A percentile compares a stretch with the other conserved stretches of the same genome.
These are phyloP conservation scores for Pao palembangensis DNA, from an alignment of 2,113 vertebrate species.

Conservation along the genomic window DNA sequence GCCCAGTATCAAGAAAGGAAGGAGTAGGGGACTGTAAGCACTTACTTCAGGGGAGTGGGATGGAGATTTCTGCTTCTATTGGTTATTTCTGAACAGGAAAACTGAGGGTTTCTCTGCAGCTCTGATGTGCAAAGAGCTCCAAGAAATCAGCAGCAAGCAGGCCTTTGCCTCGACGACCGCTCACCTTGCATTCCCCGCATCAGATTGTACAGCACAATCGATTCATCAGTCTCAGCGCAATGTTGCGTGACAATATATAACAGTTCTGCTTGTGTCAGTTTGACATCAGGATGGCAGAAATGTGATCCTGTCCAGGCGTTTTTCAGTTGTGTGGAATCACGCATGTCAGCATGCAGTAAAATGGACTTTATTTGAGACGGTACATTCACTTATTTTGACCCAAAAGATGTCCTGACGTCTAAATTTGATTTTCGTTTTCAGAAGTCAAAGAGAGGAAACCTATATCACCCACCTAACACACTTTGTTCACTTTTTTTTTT, in stretches of 20 bases:
- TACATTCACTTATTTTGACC: slow-evolving; percentile 61
- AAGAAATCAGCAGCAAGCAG: slow-evolving; percentile 21
- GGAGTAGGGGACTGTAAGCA: slow-evolving; percentile 60
- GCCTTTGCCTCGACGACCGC: too few relatives aligned
- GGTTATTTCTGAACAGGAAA: slow-evolving; percentile 35
- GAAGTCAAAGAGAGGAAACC: slow-evolving; percentile 29
- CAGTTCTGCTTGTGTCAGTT: slow-evolving; percentile 21
- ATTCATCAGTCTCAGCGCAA: slow-evolving; percentile 34
- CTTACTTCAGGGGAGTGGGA: slow-evolving; percentile 35
- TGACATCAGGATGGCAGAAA: slow-evolving; percentile 30
- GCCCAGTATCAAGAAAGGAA: slow-evolving; percentile 51
- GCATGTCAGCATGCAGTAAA: slow-evolving; percentile 51
- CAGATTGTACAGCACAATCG: slow-evolving; percentile 58
- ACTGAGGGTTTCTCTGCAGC: slow-evolving; percentile 27
- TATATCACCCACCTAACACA: slow-evolving; percentile 36
- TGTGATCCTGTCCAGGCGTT: slow-evolving; percentile 21
- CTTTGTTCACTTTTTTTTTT: slow-evolving; percentile 38
- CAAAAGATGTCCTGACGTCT: slow-evolving; percentile 30
- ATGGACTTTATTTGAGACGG: slow-evolving; percentile 61
- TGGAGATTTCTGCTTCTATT: slow-evolving; percentile 14
- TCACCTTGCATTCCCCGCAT: slow-evolving; percentile 15
- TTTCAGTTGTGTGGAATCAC: slow-evolving; percentile 48
- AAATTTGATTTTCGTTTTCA: slow-evolving; percentile 34
- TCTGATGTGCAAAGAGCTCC: slow-evolving; percentile 38
- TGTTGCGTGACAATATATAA: slow-evolving; percentile 5